Conservation (phyloP, 2,113 vertebrate species). For the Lophura nycthemera region DNA sequence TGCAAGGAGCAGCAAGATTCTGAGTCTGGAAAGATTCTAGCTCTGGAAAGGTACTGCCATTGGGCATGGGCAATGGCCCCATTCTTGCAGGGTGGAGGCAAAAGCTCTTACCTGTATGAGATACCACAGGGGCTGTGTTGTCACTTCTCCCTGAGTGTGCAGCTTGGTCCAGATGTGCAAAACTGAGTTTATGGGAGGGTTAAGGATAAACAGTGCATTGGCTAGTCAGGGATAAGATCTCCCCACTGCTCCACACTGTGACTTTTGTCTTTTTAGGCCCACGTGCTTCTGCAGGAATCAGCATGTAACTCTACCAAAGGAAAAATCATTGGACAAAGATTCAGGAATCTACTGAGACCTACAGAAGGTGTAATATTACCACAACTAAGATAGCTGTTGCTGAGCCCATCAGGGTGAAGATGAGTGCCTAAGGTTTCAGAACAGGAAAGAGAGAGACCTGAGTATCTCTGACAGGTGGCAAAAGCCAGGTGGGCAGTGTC, state of each 20-base stretch:
- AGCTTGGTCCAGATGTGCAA: not conserved
- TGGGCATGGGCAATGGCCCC: not conserved
- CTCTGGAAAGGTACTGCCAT: not conserved
- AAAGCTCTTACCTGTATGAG: not conserved
- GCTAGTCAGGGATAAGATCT: not conserved
- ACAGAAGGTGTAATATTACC: not conserved
- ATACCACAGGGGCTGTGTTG: not conserved
- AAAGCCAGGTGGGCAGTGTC: not conserved
- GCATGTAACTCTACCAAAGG: not conserved
- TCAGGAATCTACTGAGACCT: not conserved
- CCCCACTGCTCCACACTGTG: not conserved
- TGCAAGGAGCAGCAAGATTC: not conserved
- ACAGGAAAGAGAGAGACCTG: not conserved
- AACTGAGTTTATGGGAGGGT: not conserved
- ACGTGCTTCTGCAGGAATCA: not conserved
- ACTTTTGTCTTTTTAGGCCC: not conserved
- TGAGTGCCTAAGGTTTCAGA: not conserved
- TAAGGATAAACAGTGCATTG: not conserved
- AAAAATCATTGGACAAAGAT: not conserved
- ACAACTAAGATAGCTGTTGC: not conserved
- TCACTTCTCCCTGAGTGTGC: not conserved
- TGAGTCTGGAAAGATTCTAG: not conserved
- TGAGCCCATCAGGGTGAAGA: not conserved
- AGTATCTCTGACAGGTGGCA: not conserved
- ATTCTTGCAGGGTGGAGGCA: not conserved